Evolutionary conservation across 1,140 invertebrate species (phyloP).

Genomic region (Drosophila lacertosa): DNA sequence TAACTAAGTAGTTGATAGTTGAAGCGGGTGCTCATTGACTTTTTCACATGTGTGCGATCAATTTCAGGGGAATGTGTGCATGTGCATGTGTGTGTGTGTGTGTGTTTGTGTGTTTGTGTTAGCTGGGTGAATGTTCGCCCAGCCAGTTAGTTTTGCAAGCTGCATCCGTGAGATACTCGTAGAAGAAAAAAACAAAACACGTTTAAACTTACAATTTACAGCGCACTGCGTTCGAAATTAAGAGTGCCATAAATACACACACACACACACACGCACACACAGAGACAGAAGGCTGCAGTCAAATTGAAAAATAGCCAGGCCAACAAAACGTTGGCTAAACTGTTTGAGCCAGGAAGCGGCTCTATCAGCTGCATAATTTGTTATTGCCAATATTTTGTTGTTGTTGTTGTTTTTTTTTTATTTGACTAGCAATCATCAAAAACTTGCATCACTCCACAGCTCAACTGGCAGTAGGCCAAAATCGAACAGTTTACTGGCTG

Average conservation of each 20-base stretch:
- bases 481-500: constrained; percentile 4
- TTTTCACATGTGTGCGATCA: not conserved
- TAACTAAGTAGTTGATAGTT: constrained; percentile 16
- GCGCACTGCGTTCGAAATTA: constrained; percentile 63
- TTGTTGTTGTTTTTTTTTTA: no score
- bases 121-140: constrained; percentile 43
- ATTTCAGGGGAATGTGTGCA: not conserved
- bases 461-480: constrained; percentile 1
- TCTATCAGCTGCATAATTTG: constrained; percentile 42
- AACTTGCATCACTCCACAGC: constrained; percentile 48
- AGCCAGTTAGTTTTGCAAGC: constrained; percentile 69
- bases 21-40: constrained; percentile 54
- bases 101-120: constrained; percentile 1
- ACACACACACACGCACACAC: constrained; percentile 7
- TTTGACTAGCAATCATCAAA: constrained; percentile 44
- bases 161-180: constrained; percentile 71
- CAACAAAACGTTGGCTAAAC: constrained; percentile 48
- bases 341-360: constrained; percentile 61
- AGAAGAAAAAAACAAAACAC: constrained; percentile 53
- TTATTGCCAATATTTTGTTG: no score
- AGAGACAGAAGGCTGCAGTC: constrained; percentile 20
- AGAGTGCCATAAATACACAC: constrained; percentile 54
- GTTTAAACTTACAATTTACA: constrained; percentile 50
- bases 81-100: not conserved
- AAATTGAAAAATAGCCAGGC: constrained; percentile 55